Conservation (phyloP, 2,113 vertebrate species). For the Tylochromis polylepis region DNA sequence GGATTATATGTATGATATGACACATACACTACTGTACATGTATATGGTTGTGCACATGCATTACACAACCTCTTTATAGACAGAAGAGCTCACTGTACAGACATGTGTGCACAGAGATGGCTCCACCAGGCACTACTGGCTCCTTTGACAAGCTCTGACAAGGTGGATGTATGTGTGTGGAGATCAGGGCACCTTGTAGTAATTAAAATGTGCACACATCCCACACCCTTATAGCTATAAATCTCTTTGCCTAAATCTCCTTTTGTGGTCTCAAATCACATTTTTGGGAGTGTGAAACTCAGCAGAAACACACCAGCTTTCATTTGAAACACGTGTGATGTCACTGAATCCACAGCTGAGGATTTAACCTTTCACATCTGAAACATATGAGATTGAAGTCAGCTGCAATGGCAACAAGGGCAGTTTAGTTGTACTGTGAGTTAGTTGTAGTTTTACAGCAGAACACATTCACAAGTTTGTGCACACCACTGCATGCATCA, state of each 20-base stretch:
- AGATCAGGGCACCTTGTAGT: constrained; percentile 18
- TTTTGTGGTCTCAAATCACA: background rate
- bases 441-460: background rate
- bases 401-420: background rate
- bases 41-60: background rate
- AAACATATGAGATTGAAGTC: background rate
- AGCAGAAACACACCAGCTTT: background rate
- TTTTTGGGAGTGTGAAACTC: background rate
- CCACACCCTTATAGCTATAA: background rate
- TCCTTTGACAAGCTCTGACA: constrained; percentile 18
- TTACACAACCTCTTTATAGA: background rate
- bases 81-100: background rate
- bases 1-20: background rate
- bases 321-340: background rate
- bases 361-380: background rate
- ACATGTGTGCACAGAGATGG: constrained; percentile 17
- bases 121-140: constrained; percentile 55
- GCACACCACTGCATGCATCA: background rate
- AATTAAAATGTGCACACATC: constrained; percentile 21
- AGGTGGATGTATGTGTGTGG: constrained; percentile 16
- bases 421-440: background rate
- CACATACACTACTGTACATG: background rate
- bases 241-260: background rate
- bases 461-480: background rate
- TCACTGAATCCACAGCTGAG: background rate